Conservation (phyloP, 2,797 vertebrate genomes). For the Myotis vivesi region DNA sequence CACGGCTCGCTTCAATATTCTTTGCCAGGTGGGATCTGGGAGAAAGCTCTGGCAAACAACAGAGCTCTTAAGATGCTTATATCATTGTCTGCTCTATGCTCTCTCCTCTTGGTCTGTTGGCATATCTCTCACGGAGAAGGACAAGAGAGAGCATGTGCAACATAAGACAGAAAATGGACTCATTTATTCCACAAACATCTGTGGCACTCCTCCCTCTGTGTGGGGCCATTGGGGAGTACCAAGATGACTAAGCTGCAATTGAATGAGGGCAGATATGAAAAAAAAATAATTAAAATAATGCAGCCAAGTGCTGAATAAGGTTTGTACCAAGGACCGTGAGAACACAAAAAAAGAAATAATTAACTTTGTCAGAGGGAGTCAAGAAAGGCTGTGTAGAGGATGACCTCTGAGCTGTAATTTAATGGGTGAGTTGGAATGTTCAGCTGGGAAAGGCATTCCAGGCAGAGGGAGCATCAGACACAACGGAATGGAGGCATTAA, state of each 20-base stretch:
- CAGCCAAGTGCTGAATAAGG: constrained; percentile 44
- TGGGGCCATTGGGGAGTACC: neutral
- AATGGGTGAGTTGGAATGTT: neutral
- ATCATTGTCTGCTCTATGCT: neutral
- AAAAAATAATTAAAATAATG: constrained; percentile 53
- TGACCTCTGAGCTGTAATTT: neutral
- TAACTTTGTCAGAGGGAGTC: constrained; percentile 4
- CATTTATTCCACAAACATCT: neutral
- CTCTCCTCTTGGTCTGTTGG: neutral
- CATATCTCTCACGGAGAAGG: neutral
- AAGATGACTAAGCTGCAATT: neutral
- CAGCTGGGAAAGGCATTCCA: neutral
- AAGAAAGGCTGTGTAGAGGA: neutral
- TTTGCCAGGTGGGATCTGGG: neutral
- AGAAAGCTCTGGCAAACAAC: neutral
- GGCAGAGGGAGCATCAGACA: neutral
- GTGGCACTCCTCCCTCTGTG: neutral
- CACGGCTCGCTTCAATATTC: neutral
- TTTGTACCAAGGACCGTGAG: neutral
- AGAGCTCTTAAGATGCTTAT: constrained; percentile 17
- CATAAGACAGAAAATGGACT: neutral
- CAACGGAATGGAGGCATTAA: neutral
- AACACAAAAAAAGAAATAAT: neutral
- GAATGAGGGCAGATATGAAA: constrained; percentile 38
- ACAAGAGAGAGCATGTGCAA: neutral